Percentiles rank a stretch among this genome's conserved stretches.
phyloP scores from a whole-genome alignment of 1,140 invertebrate genomes.

The Ceratina japonica region DNA sequence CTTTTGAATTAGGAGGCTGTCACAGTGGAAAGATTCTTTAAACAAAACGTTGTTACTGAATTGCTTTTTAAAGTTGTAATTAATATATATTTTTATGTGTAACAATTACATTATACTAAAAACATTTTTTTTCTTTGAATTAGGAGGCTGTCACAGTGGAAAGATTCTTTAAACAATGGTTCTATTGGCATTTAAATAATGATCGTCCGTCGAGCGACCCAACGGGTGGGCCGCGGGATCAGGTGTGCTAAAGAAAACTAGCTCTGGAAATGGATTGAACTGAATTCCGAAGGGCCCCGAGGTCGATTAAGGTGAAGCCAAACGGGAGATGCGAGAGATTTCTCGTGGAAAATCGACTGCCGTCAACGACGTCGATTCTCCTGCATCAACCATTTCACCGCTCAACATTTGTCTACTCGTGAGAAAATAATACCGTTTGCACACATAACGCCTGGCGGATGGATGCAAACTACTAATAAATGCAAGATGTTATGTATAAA shows the following conservation, averaged over 20 bases:
- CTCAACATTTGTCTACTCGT: conserved; percentile 18
- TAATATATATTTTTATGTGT: no score
- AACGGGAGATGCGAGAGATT: conserved; percentile 63
- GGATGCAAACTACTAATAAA: no score
- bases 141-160: not conserved
- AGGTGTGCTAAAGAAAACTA: conserved; percentile 64
- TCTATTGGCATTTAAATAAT: conserved; percentile 59
- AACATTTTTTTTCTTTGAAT: not conserved
- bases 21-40: no score
- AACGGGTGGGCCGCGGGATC: conserved; percentile 52
- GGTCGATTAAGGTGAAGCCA: conserved; percentile 65
- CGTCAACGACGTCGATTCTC: conserved; percentile 58
- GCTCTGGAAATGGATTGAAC: conserved; percentile 62
- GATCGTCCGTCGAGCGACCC: conserved; percentile 39
- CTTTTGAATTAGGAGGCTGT: no score
- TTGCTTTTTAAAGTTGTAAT: no score
- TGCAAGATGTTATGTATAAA: no score
- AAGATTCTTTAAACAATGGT: conserved; percentile 56
- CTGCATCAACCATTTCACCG: conserved; percentile 41
- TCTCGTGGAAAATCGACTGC: conserved; percentile 47
- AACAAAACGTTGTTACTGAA: no score
- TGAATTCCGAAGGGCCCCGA: conserved; percentile 58
- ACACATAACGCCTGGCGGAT: not conserved
- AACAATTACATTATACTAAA: no score
- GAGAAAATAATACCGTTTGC: conserved; percentile 40